Evolutionary conservation across 2,113 vertebrate genomes (phyloP), one percentile per base, ranked within the genome.

Genomic region (Myrmecobius fasciatus): DNA sequence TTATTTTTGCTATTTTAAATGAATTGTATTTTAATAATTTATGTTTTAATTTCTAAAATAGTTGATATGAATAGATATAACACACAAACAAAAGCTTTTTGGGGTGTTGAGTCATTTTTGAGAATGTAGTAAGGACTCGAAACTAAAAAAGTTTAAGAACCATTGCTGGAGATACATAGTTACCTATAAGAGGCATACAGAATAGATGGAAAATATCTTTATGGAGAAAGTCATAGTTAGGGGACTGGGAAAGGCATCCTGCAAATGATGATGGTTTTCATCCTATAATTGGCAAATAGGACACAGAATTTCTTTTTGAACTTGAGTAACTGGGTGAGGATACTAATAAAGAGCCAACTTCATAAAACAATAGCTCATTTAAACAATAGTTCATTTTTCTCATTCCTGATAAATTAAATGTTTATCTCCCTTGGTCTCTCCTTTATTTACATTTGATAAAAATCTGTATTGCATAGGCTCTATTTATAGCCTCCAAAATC

Each of bases 181-280:
- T n/a, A n/a, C 14, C 4, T 67, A 67, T 20, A n/a, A 75, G 60
- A 75, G 36, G 36, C 31, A 75, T 75, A 75, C 56, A 83, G n/a
- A 83, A 10, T 24, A 83, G n/a, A 24, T 24, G n/a, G n/a, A 83
- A 83, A 83, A 7, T 83, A 83, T 43, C 36, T 17, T 75, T 43
- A 75, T 0, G 22, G 67, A n/a, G 11, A 75, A 22, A 75, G 6
- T 17, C 14, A n/a, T 20, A 43, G 12, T 20, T 43, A 43, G 20
- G n/a, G 36, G n/a, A 22, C 20, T 83, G 67, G n/a, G 20, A 43
- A 83, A 43, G 67, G 60, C 4, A 83, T 83, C 67, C 20, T 83
- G 67, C 67, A 83, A 97, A 47, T 36, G 52, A 75, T 91, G 95
- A 95, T 97, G 97, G 91, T 94, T 97, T 95, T 97, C 92, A 89